These are phyloP conservation scores for Hiodon alosoides DNA, from an alignment of 2,113 vertebrate species.

Conservation along the genomic window DNA sequence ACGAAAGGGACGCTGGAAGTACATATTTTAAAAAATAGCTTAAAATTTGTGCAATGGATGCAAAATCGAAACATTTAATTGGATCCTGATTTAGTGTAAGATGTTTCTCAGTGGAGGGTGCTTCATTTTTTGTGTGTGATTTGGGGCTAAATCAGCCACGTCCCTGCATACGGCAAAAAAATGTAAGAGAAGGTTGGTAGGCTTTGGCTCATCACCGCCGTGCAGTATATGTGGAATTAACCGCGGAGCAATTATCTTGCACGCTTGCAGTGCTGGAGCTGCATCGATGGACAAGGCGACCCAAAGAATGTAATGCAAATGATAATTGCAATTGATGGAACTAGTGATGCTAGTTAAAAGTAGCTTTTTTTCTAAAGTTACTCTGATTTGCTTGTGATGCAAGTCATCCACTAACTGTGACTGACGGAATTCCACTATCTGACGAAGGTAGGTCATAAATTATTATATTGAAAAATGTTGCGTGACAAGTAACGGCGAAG, in stretches of 20 bases:
- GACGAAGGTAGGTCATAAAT: too few species aligned
- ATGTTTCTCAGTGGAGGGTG: not conserved
- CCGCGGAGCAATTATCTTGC: conserved; percentile 23
- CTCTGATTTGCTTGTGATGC: too few species aligned
- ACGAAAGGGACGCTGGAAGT: conserved; percentile 26
- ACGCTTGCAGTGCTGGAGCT: conserved; percentile 18
- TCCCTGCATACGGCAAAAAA: conserved; percentile 32
- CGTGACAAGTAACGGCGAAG: too few species aligned
- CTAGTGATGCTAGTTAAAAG: not conserved
- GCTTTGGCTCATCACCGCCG: conserved; percentile 40
- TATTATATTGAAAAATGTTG: too few species aligned
- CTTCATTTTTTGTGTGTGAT: conserved; percentile 23
- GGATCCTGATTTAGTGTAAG: not conserved
- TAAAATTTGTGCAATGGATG: conserved; percentile 4
- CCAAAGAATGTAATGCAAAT: not conserved
- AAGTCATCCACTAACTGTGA: too few species aligned
- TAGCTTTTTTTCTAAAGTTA: too few species aligned
- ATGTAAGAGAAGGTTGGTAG: conserved; percentile 28
- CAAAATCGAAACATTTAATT: not conserved
- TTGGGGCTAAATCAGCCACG: conserved; percentile 35
- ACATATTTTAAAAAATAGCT: conserved; percentile 2
- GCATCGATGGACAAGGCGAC: conserved; percentile 22
- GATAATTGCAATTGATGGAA: not conserved
- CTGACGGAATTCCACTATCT: too few species aligned
- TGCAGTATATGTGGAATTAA: conserved; percentile 34